Evolutionary conservation across 2,797 vertebrate species (phyloP), one percentile per base, ranked within the genome.

Genomic region (Dendrocincla tyrannina): DNA sequence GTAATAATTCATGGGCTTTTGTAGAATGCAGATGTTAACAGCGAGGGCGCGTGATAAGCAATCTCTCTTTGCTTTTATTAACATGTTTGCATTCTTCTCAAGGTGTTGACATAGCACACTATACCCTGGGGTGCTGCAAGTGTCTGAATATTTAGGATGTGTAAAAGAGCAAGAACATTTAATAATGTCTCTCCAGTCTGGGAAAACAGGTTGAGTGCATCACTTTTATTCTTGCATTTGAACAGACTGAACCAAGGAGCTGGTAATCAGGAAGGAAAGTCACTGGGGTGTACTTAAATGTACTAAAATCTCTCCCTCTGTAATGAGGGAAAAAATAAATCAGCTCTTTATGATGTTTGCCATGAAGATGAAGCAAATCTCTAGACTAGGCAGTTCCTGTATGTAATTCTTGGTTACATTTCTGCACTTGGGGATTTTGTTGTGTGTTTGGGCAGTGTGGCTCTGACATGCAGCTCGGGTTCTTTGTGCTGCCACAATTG

Each of bases 71-170:
- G 3, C 62, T 82, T 89, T 74, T 62, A 66, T 73, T 39, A 23
- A 64, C 44, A 49, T 50, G 58, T 94, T 80, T 96, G 75, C 49
- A 32, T 89, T 91, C 76, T 70, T 93, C 72, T 91, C 62, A 1
- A 85, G 60, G 64, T 73, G 78, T 60, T 91, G 85, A 77, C 75
- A 50, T 16, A 70, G 41, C 66, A 35, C 23, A 10, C 39, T 35
- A 4, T 73, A 35, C 73, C 76, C 80, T 39, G 70, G 47, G 28
- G 56, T 66, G 70, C 42, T 86, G 80, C 69, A 78, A 93, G 46
- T 55, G 66, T 37, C 83, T 91, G 93, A 77, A 52, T 93, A 60
- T 74, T 76, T 87, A 87, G 75, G 64, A 87, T 77, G 62, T 72
- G 60, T 85, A 55, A 55, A 83, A 91, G 62, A 87, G n/a, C 37